Evolutionary conservation across 2,113 vertebrate genomes (phyloP).

Genomic region (Lates calcarifer): DNA sequence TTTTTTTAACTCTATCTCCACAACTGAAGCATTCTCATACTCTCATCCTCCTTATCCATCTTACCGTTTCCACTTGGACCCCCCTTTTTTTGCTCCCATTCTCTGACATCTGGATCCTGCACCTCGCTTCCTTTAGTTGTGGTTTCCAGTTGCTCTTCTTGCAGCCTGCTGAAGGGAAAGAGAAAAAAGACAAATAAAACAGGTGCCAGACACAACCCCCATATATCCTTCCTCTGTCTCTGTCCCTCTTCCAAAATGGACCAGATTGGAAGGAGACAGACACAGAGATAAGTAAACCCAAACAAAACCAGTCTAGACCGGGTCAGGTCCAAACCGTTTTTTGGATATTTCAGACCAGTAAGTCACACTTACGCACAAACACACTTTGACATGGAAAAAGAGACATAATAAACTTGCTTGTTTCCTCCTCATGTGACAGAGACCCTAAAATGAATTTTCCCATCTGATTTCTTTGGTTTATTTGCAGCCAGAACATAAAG

Average conservation of each 20-base stretch:
- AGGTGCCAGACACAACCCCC: slow-evolving; percentile 50
- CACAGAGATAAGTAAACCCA: slow-evolving; percentile 5
- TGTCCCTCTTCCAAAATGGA: slow-evolving; percentile 30
- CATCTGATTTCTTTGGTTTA: slow-evolving; percentile 16
- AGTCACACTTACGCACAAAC: slow-evolving; percentile 1
- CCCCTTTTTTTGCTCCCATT: not conserved
- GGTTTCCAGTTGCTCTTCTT: slow-evolving; percentile 37
- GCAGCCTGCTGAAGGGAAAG: slow-evolving; percentile 9
- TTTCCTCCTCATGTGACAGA: slow-evolving; percentile 14
- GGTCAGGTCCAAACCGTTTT: not conserved
- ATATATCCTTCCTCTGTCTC: slow-evolving; percentile 29
- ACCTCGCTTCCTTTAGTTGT: slow-evolving; percentile 30
- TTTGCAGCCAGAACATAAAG: not conserved
- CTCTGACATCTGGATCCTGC: slow-evolving; percentile 50
- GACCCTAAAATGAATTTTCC: slow-evolving; percentile 24
- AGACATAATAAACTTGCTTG: slow-evolving; percentile 1
- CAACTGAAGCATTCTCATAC: slow-evolving; percentile 22
- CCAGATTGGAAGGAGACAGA: slow-evolving; percentile 22
- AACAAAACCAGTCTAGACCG: slow-evolving; percentile 13
- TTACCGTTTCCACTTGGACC: slow-evolving; percentile 27
- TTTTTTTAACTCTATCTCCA: slow-evolving; percentile 1
- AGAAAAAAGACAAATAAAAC: slow-evolving; percentile 40
- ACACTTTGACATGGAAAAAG: not conserved
- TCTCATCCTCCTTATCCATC: slow-evolving; percentile 42
- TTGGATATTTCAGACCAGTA: not conserved